Evolutionary conservation across 2,797 vertebrate species (phyloP).

Genomic region (Lagorchestes hirsutus): DNA sequence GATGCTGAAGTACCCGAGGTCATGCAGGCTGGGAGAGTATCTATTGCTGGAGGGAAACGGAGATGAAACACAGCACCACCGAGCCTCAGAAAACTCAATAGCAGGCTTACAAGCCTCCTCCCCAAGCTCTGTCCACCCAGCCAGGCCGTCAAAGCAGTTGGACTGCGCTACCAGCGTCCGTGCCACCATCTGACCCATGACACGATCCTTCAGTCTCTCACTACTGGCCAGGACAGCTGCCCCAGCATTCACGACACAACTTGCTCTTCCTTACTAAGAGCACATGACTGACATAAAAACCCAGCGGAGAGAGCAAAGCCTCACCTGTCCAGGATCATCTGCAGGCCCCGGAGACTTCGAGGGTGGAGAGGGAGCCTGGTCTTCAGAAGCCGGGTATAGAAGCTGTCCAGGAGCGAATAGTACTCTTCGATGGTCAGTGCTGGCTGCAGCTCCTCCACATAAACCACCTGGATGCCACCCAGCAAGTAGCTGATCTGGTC

Average conservation of each 20-base stretch:
- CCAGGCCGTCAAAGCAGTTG: too few relatives aligned
- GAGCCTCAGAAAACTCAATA: too few relatives aligned
- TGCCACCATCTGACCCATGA: not conserved
- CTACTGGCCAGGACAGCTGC: too few relatives aligned
- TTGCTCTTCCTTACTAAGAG: not conserved
- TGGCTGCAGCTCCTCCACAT: slow-evolving; percentile 91
- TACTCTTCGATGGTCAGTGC: slow-evolving; percentile 91
- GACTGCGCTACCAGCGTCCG: too few relatives aligned
- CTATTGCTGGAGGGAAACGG: slow-evolving; percentile 87
- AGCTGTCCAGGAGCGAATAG: slow-evolving; percentile 89
- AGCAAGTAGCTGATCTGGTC: slow-evolving; percentile 93
- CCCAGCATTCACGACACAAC: not conserved
- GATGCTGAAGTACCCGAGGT: slow-evolving; percentile 93
- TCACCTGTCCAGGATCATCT: slow-evolving; percentile 92
- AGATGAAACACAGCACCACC: slow-evolving; percentile 41
- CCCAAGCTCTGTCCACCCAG: too few relatives aligned
- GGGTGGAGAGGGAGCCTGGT: slow-evolving; percentile 90
- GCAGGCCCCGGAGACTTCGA: slow-evolving; percentile 92
- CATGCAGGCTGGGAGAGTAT: slow-evolving; percentile 90
- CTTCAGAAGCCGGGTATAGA: slow-evolving; percentile 89
- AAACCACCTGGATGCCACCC: slow-evolving; percentile 92
- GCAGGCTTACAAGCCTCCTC: too few relatives aligned
- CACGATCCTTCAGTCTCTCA: not conserved
- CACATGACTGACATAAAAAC: not conserved
- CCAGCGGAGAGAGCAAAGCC: slow-evolving; percentile 9